phyloP scores from a whole-genome alignment of 1,140 invertebrate genomes.

The Drosophila serrata region DNA sequence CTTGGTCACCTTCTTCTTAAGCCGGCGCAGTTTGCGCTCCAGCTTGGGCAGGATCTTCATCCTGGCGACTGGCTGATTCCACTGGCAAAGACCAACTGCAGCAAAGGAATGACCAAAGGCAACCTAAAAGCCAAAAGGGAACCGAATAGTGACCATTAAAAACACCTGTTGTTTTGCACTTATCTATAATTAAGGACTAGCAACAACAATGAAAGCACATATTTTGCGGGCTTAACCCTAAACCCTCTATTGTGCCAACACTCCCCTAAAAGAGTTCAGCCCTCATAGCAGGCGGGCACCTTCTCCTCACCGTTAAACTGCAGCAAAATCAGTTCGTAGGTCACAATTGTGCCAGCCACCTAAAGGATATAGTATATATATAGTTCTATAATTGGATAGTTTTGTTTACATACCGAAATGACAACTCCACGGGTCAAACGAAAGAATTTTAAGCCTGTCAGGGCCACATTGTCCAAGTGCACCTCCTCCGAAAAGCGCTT shows the following conservation, averaged over 20 bases:
- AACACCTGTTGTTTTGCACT: slow-evolving; percentile 79
- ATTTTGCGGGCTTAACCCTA: slow-evolving; percentile 38
- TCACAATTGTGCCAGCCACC: slow-evolving; percentile 90
- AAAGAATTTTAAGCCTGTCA: slow-evolving; percentile 89
- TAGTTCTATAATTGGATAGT: slow-evolving; percentile 18
- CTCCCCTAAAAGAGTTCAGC: slow-evolving; percentile 33
- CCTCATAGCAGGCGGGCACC: slow-evolving; percentile 63
- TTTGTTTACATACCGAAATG: slow-evolving; percentile 86
- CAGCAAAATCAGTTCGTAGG: slow-evolving; percentile 89
- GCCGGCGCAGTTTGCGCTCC: slow-evolving; percentile 38
- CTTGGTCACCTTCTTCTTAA: slow-evolving; percentile 48
- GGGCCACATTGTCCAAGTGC: slow-evolving; percentile 87
- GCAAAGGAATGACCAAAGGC: not conserved
- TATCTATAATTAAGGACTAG: slow-evolving; percentile 71
- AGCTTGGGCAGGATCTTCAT: slow-evolving; percentile 69
- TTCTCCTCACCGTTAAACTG: slow-evolving; percentile 87
- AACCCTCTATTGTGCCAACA: slow-evolving; percentile 1
- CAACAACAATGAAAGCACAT: slow-evolving; percentile 42
- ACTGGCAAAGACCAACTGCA: slow-evolving; percentile 37
- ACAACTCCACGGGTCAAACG: slow-evolving; percentile 88
- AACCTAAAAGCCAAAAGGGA: not conserved
- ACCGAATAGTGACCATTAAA: slow-evolving; percentile 50
- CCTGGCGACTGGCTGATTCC: not conserved
- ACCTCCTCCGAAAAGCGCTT: slow-evolving; percentile 88
- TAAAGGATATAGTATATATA: slow-evolving; percentile 69